Base-by-base conservation (phyloP, 2,113 vertebrate species). In the Scopus umbretta region DNA sequence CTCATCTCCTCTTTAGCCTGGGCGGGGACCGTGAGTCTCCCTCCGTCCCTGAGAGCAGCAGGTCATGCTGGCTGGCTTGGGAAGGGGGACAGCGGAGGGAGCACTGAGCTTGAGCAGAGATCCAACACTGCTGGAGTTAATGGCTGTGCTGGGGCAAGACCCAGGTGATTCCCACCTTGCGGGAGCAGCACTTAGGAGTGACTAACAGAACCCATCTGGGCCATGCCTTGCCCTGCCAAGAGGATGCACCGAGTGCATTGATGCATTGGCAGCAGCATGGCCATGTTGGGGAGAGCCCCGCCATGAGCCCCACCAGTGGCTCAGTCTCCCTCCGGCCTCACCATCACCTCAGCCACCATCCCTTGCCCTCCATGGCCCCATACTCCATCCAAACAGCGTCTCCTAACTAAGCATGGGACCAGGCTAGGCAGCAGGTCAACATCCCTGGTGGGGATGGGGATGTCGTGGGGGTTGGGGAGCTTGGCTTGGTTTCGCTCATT, bases 191-290 rank as follows among this genome's bases (percentile, higher is more conserved):
- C 7, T 42, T 36, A 32, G 53, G 23, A 36, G n/a, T 11, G 43
- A 26, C 23, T 19, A 4, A 5, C 1, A 9, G 76, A 27, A 11
- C 25, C 42, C 50, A 4, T 9, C 23, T 1, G 10, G 26, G 5
- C 62, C 13, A 3, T 26, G 42, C 70, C 29, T 16, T 63, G 70
- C n/a, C 38, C 6, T 19, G 76, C 25, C 21, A 9, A 11, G 47
- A 23, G 68, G 63, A 5, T 29, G 40, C 40, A 20, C 23, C 50
- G 50, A 7, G n/a, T 5, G 17, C 26, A 1, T 6, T 21, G 52
- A 16, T 66, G 59, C 30, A 4, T 7, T 12, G 62, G 40, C 38
- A 65, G 49, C 61, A 80, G 63, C 14, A 0, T 15, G 40, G 70
- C 45, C 0, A 0, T 40, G 56, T 1, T 58, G 80, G 23, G 63